These are phyloP conservation scores for Actenoides lindsayi DNA, from an alignment of 2,113 vertebrate genomes.

Conservation along the genomic window DNA sequence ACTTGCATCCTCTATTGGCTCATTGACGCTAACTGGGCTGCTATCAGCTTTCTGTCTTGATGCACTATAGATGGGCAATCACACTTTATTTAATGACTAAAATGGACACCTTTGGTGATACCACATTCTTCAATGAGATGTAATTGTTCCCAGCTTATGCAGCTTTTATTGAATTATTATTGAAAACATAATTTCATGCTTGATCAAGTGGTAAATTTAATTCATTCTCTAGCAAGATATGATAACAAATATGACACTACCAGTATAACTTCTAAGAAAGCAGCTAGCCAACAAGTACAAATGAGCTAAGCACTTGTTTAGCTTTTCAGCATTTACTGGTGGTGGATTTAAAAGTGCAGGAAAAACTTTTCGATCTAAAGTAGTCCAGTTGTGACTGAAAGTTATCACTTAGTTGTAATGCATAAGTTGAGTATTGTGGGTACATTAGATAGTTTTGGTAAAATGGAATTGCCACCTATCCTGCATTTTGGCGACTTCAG, in stretches of 20 bases:
- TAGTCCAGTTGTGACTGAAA: neutral
- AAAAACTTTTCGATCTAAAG: neutral
- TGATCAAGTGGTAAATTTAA: constrained; percentile 73
- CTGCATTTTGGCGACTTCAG: neutral
- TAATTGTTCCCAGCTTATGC: constrained; percentile 63
- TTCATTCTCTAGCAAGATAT: constrained; percentile 58
- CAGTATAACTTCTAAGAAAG: neutral
- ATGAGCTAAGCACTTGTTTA: neutral
- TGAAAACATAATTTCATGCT: constrained; percentile 78
- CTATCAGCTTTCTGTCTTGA: neutral
- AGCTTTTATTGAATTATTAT: constrained; percentile 72
- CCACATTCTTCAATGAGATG: constrained; percentile 6
- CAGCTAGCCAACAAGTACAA: neutral
- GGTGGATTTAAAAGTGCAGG: neutral
- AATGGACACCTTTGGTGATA: constrained; percentile 8
- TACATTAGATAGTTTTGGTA: neutral
- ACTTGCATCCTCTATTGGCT: constrained; percentile 4
- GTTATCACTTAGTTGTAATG: neutral
- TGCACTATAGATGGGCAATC: constrained; percentile 21
- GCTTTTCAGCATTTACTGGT: neutral
- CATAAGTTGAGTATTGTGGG: neutral
- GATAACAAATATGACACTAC: constrained; percentile 58
- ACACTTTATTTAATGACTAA: constrained; percentile 20
- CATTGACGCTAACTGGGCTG: neutral
- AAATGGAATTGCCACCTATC: neutral